Percentiles rank a stretch among this genome's conserved stretches.
Evolutionary conservation across 2,113 vertebrate genomes (phyloP).

Genomic region (Apistogramma diplotaenia): DNA sequence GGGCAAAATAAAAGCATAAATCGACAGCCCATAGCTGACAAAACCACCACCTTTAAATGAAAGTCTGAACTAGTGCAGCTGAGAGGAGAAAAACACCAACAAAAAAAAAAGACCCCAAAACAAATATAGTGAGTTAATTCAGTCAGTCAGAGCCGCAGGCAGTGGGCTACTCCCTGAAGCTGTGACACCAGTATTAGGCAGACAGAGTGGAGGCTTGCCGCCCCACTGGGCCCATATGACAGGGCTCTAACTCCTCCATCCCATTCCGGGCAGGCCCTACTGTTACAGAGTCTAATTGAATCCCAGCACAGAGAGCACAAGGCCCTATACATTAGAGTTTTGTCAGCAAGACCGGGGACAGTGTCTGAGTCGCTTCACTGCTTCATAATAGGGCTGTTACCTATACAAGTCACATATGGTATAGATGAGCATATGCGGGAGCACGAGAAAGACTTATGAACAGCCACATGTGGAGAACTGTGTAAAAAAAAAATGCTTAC

Average conservation of each 20-base stretch:
- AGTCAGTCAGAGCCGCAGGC: neutral
- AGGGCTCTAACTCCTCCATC: slow-evolving; percentile 66
- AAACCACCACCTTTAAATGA: slow-evolving; percentile 13
- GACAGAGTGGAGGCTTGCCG: slow-evolving; percentile 54
- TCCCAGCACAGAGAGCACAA: slow-evolving; percentile 40
- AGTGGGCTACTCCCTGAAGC: slow-evolving; percentile 30
- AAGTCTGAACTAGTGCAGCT: neutral
- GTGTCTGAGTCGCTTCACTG: slow-evolving; percentile 55
- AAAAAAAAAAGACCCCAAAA: rapidly evolving
- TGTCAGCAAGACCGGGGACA: slow-evolving; percentile 58
- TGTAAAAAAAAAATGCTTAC: neutral
- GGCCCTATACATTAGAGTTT: slow-evolving; percentile 57
- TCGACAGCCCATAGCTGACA: neutral
- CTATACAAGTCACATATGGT: slow-evolving; percentile 12
- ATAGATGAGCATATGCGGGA: neutral
- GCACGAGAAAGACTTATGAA: neutral
- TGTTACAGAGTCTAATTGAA: slow-evolving; percentile 62
- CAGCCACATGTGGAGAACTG: neutral
- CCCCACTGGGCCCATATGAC: slow-evolving; percentile 62
- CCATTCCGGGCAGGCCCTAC: slow-evolving; percentile 28
- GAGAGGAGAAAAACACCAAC: neutral
- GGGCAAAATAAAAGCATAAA: neutral
- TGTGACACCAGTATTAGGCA: slow-evolving; percentile 62
- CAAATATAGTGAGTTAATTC: slow-evolving; percentile 37
- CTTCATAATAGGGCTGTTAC: slow-evolving; percentile 63